A percentile compares a stretch with the other conserved stretches of the same genome.
Conservation (phyloP, 2,113 vertebrate species). For the Mus pahari region DNA sequence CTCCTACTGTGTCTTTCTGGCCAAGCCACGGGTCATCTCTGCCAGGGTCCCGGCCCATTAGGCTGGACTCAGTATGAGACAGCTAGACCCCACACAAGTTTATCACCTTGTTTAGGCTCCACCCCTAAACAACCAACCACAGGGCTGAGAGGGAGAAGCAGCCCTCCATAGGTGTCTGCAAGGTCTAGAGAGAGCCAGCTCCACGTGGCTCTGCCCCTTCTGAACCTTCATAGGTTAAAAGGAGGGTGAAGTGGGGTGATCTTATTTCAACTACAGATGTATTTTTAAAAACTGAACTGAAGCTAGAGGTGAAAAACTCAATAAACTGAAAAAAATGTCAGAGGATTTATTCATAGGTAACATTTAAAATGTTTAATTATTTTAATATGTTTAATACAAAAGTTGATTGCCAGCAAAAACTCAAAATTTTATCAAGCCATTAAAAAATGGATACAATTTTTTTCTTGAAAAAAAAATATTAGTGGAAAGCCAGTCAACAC, state of each 20-base stretch:
- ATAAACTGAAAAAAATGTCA: not conserved
- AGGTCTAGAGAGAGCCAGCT: not conserved
- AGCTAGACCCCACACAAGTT: not conserved
- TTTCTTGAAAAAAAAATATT: not conserved
- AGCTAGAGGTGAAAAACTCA: not conserved
- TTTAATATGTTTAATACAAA: not conserved
- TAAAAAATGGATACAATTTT: not conserved
- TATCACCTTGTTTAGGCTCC: not conserved
- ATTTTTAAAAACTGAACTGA: not conserved
- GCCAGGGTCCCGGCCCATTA: no score
- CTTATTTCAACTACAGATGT: not conserved
- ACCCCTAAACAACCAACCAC: no score
- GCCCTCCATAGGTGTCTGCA: no score
- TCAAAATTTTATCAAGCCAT: not conserved
- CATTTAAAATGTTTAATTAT: not conserved
- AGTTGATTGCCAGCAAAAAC: not conserved
- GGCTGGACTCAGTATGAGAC: not conserved
- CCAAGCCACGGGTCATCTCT: no score
- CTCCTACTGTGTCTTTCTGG: no score
- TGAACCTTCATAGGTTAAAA: not conserved
- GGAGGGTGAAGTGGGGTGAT: not conserved
- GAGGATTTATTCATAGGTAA: not conserved
- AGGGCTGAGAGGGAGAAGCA: no score
- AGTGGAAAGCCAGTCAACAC: not conserved
- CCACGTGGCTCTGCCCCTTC: not conserved